Evolutionary conservation across 23 tunicate species (phyloP).

Genomic region (Styela plicata): DNA sequence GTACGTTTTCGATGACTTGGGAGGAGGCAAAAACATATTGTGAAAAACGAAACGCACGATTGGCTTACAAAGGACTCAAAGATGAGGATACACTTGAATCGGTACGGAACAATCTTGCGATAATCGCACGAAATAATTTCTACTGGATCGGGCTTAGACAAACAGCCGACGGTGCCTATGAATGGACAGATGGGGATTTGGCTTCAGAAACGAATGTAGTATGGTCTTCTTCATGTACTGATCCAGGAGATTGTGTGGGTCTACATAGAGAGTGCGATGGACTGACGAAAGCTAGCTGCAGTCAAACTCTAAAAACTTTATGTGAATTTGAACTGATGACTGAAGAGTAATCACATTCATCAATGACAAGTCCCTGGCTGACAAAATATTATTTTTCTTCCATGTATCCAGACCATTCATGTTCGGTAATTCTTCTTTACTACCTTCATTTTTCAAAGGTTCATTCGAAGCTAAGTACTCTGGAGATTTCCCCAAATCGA

Average conservation of each 20-base stretch:
- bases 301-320: neutral
- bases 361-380: no score
- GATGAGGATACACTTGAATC: no score
- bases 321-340: neutral
- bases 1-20: neutral
- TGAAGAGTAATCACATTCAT: no score
- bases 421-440: no score
- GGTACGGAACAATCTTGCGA: neutral
- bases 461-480: no score
- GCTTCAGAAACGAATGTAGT: no score
- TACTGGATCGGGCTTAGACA: neutral
- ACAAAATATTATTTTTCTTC: no score
- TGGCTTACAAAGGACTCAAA: neutral
- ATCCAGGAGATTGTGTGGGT: neutral
- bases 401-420: no score
- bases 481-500: no score
- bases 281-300: neutral
- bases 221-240: no score
- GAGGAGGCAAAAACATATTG: neutral
- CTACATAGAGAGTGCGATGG: neutral
- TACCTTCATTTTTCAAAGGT: no score
- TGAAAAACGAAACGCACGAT: neutral
- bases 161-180: neutral
- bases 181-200: neutral
- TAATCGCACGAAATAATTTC: neutral